These are phyloP conservation scores for Drosophila peninsularis DNA, from an alignment of 2,888 invertebrate species.

Conservation along the genomic window DNA sequence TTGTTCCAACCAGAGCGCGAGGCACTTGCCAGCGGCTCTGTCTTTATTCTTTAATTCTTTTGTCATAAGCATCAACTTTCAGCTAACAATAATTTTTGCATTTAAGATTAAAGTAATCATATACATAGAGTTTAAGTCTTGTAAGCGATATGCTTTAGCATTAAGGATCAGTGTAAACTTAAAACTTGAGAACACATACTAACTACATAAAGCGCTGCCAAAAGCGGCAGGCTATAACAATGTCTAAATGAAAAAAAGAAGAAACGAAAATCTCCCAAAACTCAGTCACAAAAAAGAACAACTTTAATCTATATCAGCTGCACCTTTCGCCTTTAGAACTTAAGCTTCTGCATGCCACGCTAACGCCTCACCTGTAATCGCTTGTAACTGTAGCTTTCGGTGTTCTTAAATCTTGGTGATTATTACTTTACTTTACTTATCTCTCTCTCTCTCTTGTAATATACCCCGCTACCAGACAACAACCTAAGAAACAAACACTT, in stretches of 20 bases:
- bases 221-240: constrained; percentile 8
- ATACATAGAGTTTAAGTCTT: constrained; percentile 54
- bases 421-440: constrained; percentile 23
- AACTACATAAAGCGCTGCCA: constrained; percentile 10
- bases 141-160: constrained; percentile 50
- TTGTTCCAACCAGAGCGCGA: constrained; percentile 29
- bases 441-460: constrained; percentile 22
- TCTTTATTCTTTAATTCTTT: constrained; percentile 3
- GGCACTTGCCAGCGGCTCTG: constrained; percentile 1
- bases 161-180: constrained; percentile 66
- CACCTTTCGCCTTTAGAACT: constrained; percentile 23
- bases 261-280: constrained; percentile 18
- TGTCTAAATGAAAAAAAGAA: not conserved
- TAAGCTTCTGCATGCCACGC: constrained; percentile 59
- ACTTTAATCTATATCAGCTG: constrained; percentile 14
- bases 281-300: constrained; percentile 14
- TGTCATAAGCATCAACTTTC: constrained; percentile 54
- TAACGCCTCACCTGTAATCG: not conserved
- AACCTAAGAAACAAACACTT: constrained; percentile 8
- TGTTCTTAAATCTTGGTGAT: constrained; percentile 41
- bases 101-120: constrained; percentile 61
- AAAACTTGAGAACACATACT: constrained; percentile 76
- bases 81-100: constrained; percentile 62
- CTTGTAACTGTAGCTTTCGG: constrained; percentile 50
- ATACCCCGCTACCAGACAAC: constrained; percentile 3